These are phyloP conservation scores for Ochropacha duplaris DNA, from an alignment of 2,888 invertebrate species.

Conservation along the genomic window DNA sequence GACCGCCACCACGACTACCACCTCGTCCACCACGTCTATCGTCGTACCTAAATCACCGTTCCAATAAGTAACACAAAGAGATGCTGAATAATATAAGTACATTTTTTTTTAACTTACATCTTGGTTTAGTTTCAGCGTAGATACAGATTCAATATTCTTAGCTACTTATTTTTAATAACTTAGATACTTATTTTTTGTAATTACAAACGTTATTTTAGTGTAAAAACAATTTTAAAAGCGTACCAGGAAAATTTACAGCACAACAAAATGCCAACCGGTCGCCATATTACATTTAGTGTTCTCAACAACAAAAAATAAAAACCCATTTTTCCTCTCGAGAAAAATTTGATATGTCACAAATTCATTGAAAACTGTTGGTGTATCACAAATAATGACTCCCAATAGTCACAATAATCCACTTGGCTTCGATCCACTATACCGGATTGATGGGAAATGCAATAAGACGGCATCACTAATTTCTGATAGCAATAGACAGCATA, in stretches of 20 bases:
- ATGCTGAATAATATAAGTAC: slow-evolving; percentile 6
- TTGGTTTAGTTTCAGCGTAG: slow-evolving; percentile 15
- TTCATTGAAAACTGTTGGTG: too few species aligned
- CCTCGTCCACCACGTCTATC: slow-evolving; percentile 78
- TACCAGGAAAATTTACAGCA: background rate
- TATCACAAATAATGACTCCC: too few species aligned
- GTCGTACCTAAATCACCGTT: slow-evolving; percentile 69
- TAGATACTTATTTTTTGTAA: slow-evolving; percentile 9
- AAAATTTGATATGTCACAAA: too few species aligned
- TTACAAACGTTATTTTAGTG: slow-evolving; percentile 15
- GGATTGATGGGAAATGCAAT: background rate
- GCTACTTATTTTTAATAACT: slow-evolving; percentile 1
- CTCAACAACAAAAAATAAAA: background rate
- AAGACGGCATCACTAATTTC: background rate
- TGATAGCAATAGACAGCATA: too few species aligned
- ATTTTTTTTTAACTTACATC: slow-evolving; percentile 52
- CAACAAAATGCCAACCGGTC: slow-evolving; percentile 26
- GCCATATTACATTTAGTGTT: slow-evolving; percentile 42
- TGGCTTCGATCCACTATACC: background rate
- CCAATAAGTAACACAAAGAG: slow-evolving; percentile 14
- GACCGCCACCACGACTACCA: slow-evolving; percentile 56
- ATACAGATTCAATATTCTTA: slow-evolving; percentile 6
- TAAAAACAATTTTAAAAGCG: background rate
- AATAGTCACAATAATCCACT: too few species aligned
- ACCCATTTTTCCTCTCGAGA: too few species aligned